Base-by-base conservation (phyloP, 2,888 invertebrate genomes). In the Eudasyphora cyanicolor region DNA sequence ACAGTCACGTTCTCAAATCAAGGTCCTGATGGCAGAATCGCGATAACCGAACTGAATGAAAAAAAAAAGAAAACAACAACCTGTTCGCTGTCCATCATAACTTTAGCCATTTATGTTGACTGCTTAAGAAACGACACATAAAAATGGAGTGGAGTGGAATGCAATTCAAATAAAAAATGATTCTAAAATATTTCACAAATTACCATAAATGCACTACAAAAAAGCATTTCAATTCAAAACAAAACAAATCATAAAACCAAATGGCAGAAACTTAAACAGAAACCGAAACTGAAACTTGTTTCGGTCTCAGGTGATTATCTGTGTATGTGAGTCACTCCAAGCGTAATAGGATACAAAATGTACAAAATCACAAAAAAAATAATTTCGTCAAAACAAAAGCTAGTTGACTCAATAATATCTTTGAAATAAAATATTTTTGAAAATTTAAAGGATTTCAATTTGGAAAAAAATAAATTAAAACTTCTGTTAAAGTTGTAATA, bases 1-100 rank as follows among this genome's bases (percentile, higher is more conserved):
- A 32, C 67, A 67, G 67, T 67, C 67, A 67, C 67, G 67, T 67
- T 42, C 10, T 67, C 32, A 32, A 6, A 62, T 67, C 67, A 67
- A 67, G 67, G 67, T 67, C 35, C 67, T 67, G 67, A 67, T 67
- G 35, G 14, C 1, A 67, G 21, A 35, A 42, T 6, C 24, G n/a
- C n/a, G 67, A 67, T 67, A 67, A n/a, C n/a, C n/a, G n/a, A n/a
- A n/a, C n/a, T n/a, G n/a, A n/a, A n/a, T n/a, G n/a, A n/a, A n/a
- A n/a, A n/a, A n/a, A n/a, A n/a, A n/a, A n/a, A n/a, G n/a, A n/a
- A n/a, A n/a, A 67, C 21, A 38, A 21, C 24, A 67, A 67, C 42
- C 38, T 42, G 67, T 67, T 38, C n/a, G 14, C 14, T 60, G 32
- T 60, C 1, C 60, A 60, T 14, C 24, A 27, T 27, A 57, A 57